These are phyloP conservation scores for Parauchenoglanis punctatus DNA, from an alignment of 2,797 vertebrate species.

Conservation along the genomic window DNA sequence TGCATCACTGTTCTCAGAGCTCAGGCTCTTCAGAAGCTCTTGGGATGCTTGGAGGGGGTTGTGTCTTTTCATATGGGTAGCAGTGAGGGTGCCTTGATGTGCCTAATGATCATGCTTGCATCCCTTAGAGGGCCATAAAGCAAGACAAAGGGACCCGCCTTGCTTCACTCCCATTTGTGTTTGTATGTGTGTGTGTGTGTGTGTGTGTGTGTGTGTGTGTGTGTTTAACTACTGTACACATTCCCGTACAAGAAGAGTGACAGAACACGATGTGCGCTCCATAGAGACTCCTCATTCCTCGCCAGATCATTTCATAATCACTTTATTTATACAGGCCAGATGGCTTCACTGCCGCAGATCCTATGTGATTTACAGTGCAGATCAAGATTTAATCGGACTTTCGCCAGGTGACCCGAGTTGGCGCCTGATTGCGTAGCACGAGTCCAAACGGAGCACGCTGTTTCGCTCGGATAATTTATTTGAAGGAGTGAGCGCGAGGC, in stretches of 20 bases:
- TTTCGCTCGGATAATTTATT: conserved; percentile 30
- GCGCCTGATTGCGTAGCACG: background rate
- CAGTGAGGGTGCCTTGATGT: conserved; percentile 70
- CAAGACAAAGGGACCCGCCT: conserved; percentile 68
- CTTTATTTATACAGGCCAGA: conserved; percentile 33
- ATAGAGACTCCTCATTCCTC: background rate
- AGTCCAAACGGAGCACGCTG: background rate
- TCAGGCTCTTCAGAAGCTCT: conserved; percentile 67
- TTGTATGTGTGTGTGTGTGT: background rate
- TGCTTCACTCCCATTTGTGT: conserved; percentile 41
- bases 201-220: background rate
- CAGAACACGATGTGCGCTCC: conserved; percentile 21
- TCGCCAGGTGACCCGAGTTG: conserved; percentile 33
- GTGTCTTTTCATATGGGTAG: conserved; percentile 72
- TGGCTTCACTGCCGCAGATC: conserved; percentile 23
- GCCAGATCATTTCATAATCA: conserved; percentile 35
- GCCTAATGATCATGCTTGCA: conserved; percentile 77
- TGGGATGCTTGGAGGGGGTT: conserved; percentile 67
- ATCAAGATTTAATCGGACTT: conserved; percentile 29
- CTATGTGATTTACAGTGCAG: conserved; percentile 15
- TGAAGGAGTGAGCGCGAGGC: conserved; percentile 17
- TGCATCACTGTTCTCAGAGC: conserved; percentile 66
- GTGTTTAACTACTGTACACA: conserved; percentile 28
- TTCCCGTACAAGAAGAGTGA: conserved; percentile 27
- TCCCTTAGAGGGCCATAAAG: conserved; percentile 66